Evolutionary conservation across 53 echinoderm and acorn worm genomes (phyloP), one percentile per base, ranked within the genome.

Genomic region (Temnopleurus reevesii): DNA sequence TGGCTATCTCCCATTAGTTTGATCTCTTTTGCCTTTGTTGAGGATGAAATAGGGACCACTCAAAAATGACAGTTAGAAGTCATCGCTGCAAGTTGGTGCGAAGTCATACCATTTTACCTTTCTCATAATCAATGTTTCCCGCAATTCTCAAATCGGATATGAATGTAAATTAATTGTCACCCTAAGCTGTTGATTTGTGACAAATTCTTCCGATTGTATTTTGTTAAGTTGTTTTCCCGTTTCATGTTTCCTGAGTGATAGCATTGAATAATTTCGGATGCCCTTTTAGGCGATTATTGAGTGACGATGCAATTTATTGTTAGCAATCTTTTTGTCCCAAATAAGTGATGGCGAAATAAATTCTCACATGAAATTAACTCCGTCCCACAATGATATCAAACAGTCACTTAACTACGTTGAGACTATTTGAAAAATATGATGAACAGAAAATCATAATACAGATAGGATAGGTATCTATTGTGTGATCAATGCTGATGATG

Each of bases 161-260:
- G 83, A 83, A 83, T 83, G 83, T 23, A 83, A 83, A 83, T 83
- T 83, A 83, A 83, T 83, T 83, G 83, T 55, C 55, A 54, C 35
- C 83, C 34, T 31, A 79, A 79, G 79, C 47, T 79, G 79, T 79
- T 49, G 79, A 79, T 79, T 71, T 12, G 79, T 17, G 29, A 79
- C 79, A 79, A 28, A 49, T 46, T 79, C 46, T 79, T 79, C 77
- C 79, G 47, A 79, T 79, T 79, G 79, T 76, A 45, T 45, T 44
- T 9, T 76, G 36, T 77, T 12, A 77, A 65, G 77, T 45, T 77
- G 79, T 79, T 79, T 27, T 79, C 49, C 41, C 15, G 71, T 71
- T 41, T 21, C 36, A 71, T 71, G 71, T 71, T 66, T 71, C 71
- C 41, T 21, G 34, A 63, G 63, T 63, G 41, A 71, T 71, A 41